A percentile compares a stretch with the other conserved stretches of the same genome.
phyloP scores from a whole-genome alignment of 1,140 invertebrate species.

The Acromyrmex echinatior region DNA sequence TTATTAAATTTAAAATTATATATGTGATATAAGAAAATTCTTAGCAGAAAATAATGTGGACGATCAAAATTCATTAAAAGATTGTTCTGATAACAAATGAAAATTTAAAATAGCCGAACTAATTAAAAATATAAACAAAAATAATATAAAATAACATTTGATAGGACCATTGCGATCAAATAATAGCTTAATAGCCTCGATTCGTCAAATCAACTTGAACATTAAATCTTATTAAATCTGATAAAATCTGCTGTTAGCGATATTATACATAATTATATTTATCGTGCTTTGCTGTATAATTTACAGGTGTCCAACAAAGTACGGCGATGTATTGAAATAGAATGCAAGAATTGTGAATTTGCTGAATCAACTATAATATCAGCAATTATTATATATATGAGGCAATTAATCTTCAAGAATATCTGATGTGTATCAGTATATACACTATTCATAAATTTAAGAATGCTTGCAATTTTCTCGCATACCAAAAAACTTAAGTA shows the following conservation, averaged over 20 bases:
- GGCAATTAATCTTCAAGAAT: not conserved
- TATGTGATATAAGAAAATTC: not conserved
- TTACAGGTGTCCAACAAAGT: conserved; percentile 26
- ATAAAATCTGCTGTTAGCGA: conserved; percentile 43
- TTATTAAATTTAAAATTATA: not conserved
- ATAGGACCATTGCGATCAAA: not conserved
- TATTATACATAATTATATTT: not conserved
- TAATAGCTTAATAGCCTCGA: not conserved
- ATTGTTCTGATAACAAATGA: not conserved
- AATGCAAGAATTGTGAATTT: conserved; percentile 30
- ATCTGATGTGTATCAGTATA: not conserved
- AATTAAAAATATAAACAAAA: not conserved
- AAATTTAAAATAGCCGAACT: not conserved
- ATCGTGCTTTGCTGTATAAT: conserved; percentile 38
- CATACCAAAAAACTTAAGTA: too few relatives aligned
- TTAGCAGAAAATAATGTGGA: not conserved
- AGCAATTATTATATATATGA: not conserved
- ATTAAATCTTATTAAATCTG: conserved; percentile 52
- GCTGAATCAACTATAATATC: conserved; percentile 8
- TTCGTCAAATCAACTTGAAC: not conserved
- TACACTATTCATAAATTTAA: not conserved
- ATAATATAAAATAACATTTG: not conserved
- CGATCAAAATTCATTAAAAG: not conserved
- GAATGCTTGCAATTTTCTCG: too few relatives aligned
- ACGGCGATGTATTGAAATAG: conserved; percentile 59